phyloP scores from a whole-genome alignment of 2,797 vertebrate species.

The Coreius guichenoti region DNA sequence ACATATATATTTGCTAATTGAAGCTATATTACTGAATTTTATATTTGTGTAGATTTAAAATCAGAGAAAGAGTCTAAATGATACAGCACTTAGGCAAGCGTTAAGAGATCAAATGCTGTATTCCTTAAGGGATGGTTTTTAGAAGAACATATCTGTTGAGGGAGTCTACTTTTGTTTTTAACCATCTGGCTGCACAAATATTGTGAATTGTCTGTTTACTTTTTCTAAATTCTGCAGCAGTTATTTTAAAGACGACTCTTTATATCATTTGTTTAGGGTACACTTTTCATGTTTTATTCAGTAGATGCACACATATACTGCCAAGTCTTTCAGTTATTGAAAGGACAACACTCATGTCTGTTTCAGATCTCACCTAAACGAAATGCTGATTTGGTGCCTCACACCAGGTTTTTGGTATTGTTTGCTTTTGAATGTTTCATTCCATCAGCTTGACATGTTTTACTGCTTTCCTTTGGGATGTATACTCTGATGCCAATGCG shows the following conservation, averaged over 20 bases:
- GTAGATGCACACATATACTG: conserved; percentile 21
- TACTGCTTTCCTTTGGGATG: conserved; percentile 43
- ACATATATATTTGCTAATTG: conserved; percentile 35
- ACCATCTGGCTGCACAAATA: conserved; percentile 19
- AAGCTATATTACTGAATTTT: conserved; percentile 46
- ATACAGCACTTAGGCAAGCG: conserved; percentile 14
- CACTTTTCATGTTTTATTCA: conserved; percentile 28
- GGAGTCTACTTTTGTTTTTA: conserved; percentile 19
- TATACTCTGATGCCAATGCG: conserved; percentile 36
- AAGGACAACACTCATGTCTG: conserved; percentile 52
- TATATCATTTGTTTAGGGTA: conserved; percentile 27
- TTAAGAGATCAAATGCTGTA: conserved; percentile 42
- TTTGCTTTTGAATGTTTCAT: conserved; percentile 32
- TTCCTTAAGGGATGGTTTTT: conserved; percentile 41
- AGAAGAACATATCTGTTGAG: conserved; percentile 32
- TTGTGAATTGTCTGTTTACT: conserved; percentile 38
- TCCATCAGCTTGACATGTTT: conserved; percentile 50
- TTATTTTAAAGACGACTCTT: conserved; percentile 38
- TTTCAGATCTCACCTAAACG: conserved; percentile 33
- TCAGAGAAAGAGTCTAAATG: conserved; percentile 29
- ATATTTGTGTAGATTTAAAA: conserved; percentile 52
- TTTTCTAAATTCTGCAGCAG: conserved; percentile 16
- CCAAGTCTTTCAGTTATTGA: conserved; percentile 33
- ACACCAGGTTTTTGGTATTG: neutral
- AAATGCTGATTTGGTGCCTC: conserved; percentile 45